Evolutionary conservation across 2,113 vertebrate species (phyloP), one percentile per base, ranked within the genome.

Genomic region (Zosterops japonicus): DNA sequence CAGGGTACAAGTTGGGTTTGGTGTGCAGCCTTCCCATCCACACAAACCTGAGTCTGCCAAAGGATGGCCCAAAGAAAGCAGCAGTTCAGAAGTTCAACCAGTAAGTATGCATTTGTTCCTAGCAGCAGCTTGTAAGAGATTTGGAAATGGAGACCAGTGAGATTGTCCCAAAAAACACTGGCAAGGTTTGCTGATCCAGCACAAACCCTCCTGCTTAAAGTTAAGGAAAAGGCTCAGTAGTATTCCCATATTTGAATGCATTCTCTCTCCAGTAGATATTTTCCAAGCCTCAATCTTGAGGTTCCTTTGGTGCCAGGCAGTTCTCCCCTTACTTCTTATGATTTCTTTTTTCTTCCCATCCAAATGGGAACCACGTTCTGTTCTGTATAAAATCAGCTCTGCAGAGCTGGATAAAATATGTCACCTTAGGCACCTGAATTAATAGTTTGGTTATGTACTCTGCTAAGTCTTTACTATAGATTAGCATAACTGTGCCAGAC

Each of bases 381-480:
- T 57, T 90, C 90, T 87, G 44, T 84, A 91, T 82, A 95, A 95
- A 97, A 96, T 87, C 24, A 13, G 55, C 78, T 91, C 78, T 9
- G 22, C 89, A 95, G 94, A 95, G 87, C 91, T 91, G 72, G 92
- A 95, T 96, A 95, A 96, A 97, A 97, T 92, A 94, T 53, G 83
- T 96, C 96, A 97, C 97, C 92, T 95, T 93, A 93, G 94, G 96
- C 94, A 96, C 94, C 65, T 96, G 97, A 97, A 97, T 97, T 97
- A 98, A 97, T 96, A 96, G 96, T 96, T 97, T 76, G 68, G 96
- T 97, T 98, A 96, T 60, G 86, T 97, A 97, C 91, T 97, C 65
- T 8, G 86, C 94, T 97, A 97, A 97, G 96, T 94, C 96, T 93
- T 96, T 83, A 96, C 96, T 96, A 97, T 87, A 97, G 95, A 97